Base-by-base conservation (phyloP, 2,888 invertebrate genomes). In the Drosophila ezoana region DNA sequence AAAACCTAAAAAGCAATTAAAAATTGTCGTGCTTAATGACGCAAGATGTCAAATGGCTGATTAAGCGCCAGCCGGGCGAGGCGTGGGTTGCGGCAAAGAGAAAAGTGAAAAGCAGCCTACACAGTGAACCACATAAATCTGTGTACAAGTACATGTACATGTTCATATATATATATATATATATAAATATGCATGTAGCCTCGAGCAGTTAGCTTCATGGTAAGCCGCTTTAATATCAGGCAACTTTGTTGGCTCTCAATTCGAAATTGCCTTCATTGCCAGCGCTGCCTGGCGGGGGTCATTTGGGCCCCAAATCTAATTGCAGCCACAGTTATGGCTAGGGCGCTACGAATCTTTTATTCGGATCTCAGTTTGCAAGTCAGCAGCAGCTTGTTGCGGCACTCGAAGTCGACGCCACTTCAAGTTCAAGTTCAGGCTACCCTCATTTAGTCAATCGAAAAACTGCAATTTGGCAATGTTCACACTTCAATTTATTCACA, bases 371-470 rank as follows among this genome's bases (percentile, higher is more conserved):
- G 58, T 64, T 66, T 56, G 60, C 51, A 44, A 61, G 60, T 81
- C 62, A 71, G 54, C 44, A n/a, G 43, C n/a, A 14, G 40, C 16
- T 28, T 2, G 52, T 63, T 41, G 23, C 47, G 53, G 41, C 54
- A 53, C 52, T 62, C 54, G 37, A 61, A 63, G 47, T 53, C 56
- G 40, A 28, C 41, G 37, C 43, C 72, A 84, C 87, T 83, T 87
- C 87, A 83, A 83, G 83, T 83, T 83, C 83, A 83, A 83, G 83
- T 87, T 83, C 83, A 79, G 68, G 70, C 70, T 54, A 51, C 61
- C 56, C 72, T 72, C 87, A 81, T 83, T 81, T 76, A 72, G 62
- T 63, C 69, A 75, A 81, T 78, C 81, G 62, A 72, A 49, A 67
- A 18, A 73, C 65, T 78, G 75, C 79, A 77, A 83, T 80, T 81